Evolutionary conservation across 92 coral and sea anemone genomes (phyloP), one percentile per base, ranked within the genome.

Genomic region (Montipora capitata): DNA sequence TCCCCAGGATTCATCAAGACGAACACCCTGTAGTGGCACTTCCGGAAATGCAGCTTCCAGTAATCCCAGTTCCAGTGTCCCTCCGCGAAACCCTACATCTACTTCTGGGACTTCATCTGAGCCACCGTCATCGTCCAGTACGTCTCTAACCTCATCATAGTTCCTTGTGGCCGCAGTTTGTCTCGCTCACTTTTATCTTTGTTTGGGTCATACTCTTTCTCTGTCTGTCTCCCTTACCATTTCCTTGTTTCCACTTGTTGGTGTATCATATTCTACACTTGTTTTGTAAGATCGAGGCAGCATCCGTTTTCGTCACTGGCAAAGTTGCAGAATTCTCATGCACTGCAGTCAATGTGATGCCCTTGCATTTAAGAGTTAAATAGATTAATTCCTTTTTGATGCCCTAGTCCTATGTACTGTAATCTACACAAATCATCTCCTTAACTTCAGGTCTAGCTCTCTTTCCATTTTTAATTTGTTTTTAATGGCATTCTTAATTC

Each of bases 81-180:
- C 96, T 5, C 69, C 94, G 64, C 72, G 76, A 76, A 89, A 92
- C 69, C 88, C 88, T 1, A 41, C 88, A 40, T 82, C 96, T 59
- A 90, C 94, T 68, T 90, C 94, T 18, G 86, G 82, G 49, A 89
- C 79, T 43, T 91, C 94, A 16, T 87, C 94, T 18, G 94, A 92
- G 41, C 92, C 92, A 49, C 92, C 93, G 27, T 92, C 96, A 11
- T 89, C 96, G 18, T 93, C 96, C 82, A 87, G 92, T 74, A 93
- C 93, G 65, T 92, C 95, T 27, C 81, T 92, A 63, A 81, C 93
- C 35, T 92, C 96, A 7, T 65, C 93, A 54, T 93, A 93, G 93
- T 82, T 11, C 65, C 72, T 73, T 83, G 87, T 35, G 70, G 68
- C 11, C 15, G 62, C 51, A 38, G 62, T 43, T 78, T 41, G 56